phyloP scores from a whole-genome alignment of 2,797 vertebrate species.

The Rhynchonycteris naso region DNA sequence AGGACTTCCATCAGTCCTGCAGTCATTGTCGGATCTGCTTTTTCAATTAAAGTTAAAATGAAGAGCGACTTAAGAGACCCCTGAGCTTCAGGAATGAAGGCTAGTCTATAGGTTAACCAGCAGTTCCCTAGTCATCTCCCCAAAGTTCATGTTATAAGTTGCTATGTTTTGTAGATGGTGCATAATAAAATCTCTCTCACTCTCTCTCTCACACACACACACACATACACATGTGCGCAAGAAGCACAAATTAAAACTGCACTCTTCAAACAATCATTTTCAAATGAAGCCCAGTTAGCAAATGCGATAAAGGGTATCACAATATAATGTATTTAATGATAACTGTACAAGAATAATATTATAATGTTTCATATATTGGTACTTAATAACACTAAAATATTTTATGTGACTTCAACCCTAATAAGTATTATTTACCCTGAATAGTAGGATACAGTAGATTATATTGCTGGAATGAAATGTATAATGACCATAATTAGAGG shows the following conservation, averaged over 20 bases:
- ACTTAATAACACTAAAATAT: constrained; percentile 16
- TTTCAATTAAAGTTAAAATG: not conserved
- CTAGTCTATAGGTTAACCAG: not conserved
- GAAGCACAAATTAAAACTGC: not conserved
- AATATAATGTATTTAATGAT: not conserved
- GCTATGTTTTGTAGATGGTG: not conserved
- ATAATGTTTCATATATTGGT: not conserved
- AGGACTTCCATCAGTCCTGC: not conserved
- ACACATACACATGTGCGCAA: not conserved
- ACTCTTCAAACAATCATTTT: not conserved
- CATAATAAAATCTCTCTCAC: not conserved
- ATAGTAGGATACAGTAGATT: not conserved
- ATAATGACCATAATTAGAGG: not conserved
- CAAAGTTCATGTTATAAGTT: not conserved
- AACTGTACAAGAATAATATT: not conserved
- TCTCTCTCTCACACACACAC: not conserved
- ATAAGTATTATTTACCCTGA: not conserved
- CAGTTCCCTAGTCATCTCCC: not conserved
- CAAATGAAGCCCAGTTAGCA: not conserved
- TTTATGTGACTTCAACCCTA: not conserved
- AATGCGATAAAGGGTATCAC: not conserved
- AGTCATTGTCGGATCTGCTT: constrained; percentile 32
- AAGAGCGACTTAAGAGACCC: not conserved
- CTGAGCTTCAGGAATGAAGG: accelerated
- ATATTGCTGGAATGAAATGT: not conserved